Base-by-base conservation (phyloP, 2,888 invertebrate species). In the Scrobipalpa atriplicella region DNA sequence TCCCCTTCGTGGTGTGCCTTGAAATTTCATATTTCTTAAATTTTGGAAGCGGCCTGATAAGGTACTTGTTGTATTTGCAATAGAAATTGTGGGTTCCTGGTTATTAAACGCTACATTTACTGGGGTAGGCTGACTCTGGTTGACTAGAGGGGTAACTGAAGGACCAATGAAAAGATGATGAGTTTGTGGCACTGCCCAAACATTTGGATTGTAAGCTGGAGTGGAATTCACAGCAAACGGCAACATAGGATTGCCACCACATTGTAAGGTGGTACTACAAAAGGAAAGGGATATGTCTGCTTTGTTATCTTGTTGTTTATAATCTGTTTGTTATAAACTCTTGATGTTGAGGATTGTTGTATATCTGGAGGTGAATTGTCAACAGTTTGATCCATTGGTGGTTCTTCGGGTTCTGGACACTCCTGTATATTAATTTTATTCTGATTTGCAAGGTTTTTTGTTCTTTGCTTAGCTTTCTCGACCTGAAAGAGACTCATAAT, bases 361-460 rank as follows among this genome's bases (percentile, higher is more conserved):
- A 13, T 36, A 18, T 65, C 47, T 21, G 66, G 9, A 64, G 9
- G 60, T 18, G 10, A 61, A 16, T 13, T 58, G 41, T 63, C 19
- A 41, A 36, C 41, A 47, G 39, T 51, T 54, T 60, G 52, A 61
- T 78, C 72, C 64, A 70, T 71, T 54, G 79, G 82, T 66, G 86
- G 86, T 10, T 81, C 81, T 11, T 72, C 73, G 56, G 89, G 89
- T 73, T 90, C 89, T 65, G 84, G 82, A 68, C 78, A 84, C 60
- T 69, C 69, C 60, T 75, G 72, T 51, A 74, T 70, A 58, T 66
- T 67, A 63, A 67, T 70, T 52, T 70, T 74, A 10, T 69, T 41
- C 38, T 73, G 71, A 39, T 51, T 67, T 67, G 72, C 69, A 38
- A 77, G 69, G 8, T 67, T 65, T 16, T 73, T 77, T 62, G 80